Evolutionary conservation across 2,797 vertebrate species (phyloP).

Genomic region (Myripristis murdjan): DNA sequence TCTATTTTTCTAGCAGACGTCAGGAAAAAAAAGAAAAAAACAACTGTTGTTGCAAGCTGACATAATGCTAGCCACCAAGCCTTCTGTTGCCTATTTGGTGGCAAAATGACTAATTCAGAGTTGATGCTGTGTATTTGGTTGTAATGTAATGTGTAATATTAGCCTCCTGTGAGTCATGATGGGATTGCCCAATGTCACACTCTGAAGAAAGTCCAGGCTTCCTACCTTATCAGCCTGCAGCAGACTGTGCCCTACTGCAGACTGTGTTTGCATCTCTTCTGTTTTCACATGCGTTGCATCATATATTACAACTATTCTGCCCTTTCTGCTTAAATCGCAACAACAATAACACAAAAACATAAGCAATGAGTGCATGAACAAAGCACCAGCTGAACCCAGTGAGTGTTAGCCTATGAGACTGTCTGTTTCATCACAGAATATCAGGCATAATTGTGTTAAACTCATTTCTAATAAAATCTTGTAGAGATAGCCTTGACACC

Average conservation of each 20-base stretch:
- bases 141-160: not conserved
- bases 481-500: not conserved
- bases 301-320: not conserved
- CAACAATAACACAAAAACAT: not conserved
- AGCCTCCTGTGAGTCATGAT: not conserved
- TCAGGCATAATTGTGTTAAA: not conserved
- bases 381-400: not conserved
- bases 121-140: not conserved
- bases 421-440: not conserved
- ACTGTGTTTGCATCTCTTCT: not conserved
- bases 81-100: slow-evolving; percentile 27
- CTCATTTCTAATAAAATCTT: not conserved
- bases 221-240: not conserved
- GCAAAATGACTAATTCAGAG: slow-evolving; percentile 14
- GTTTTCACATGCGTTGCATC: not conserved
- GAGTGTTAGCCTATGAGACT: not conserved
- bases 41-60: slow-evolving; percentile 15
- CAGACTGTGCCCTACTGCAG: slow-evolving; percentile 5
- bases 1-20: slow-evolving; percentile 19
- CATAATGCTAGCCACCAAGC: slow-evolving; percentile 3
- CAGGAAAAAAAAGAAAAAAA: too few species aligned
- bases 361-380: not conserved
- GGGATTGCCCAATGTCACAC: not conserved
- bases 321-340: slow-evolving; percentile 8
- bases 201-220: not conserved